Base-by-base conservation (phyloP, 2,797 vertebrate species). In the Lutjanus argentimaculatus region DNA sequence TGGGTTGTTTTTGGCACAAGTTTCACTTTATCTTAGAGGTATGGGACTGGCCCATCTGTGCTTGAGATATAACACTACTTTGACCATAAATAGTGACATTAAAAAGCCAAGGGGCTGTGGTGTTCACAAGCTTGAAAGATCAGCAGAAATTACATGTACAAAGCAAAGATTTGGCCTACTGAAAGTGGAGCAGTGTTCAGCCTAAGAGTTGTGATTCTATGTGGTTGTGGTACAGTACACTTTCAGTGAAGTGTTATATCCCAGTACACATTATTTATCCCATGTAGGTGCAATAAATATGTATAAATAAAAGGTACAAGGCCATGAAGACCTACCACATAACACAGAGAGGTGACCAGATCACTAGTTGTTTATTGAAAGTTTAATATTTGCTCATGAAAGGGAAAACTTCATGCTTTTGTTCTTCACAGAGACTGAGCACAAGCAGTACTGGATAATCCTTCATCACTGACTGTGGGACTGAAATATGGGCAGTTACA, bases 1-100 rank as follows among this genome's bases (percentile, higher is more conserved):
- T 15, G 7, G 2, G 2, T 21, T 30, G 17, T 45, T 57, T 62
- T 57, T 56, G 17, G 15, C 72, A 67, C 22, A 63, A 11, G 19
- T 25, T 1, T 8, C 21, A n/a, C 10, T 43, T 85, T 64, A 72
- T 61, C 58, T 79, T 5, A 53, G 19, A n/a, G 22, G 45, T 30
- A 2, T 55, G 46, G 30, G 68, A 36, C 11, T 11, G 7, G 8
- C n/a, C 71, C 49, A 7, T 55, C 16, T 68, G 46, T 4, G 1
- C 16, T 46, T n/a, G 15, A 70, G 55, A 80, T 67, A 67, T 57
- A 42, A 42, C 9, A 4, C 7, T 7, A 25, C 30, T 63, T 22
- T 53, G 63, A 52, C 8, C 45, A 15, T 5, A 30, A 67, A 19
- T 2, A 45, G 30, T 67, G 12, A 58, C 19, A 55, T 59, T 69